These are phyloP conservation scores for Cercopithecus mitis DNA, from an alignment of 2,797 vertebrate genomes.

Conservation along the genomic window DNA sequence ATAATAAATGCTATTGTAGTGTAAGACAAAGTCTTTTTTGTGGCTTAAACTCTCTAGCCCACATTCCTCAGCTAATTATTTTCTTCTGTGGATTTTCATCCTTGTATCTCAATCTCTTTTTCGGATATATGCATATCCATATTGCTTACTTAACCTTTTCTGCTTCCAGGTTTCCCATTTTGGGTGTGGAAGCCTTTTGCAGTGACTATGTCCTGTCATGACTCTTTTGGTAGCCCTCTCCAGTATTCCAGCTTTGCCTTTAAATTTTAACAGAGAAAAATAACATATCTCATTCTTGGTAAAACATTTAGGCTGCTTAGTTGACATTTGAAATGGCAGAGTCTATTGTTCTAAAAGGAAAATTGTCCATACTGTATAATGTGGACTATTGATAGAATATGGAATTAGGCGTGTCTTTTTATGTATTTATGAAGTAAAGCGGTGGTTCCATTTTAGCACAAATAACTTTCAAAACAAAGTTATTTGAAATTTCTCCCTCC, in stretches of 20 bases:
- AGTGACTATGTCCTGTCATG: not conserved
- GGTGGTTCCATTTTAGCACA: not conserved
- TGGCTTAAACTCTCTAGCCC: not conserved
- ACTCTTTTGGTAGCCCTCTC: not conserved
- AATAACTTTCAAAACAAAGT: not conserved
- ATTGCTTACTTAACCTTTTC: not conserved
- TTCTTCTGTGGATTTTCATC: not conserved
- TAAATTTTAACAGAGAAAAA: slow-evolving; percentile 33
- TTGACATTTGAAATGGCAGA: slow-evolving; percentile 30
- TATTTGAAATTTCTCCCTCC: not conserved
- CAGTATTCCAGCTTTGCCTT: not conserved
- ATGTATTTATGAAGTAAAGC: not conserved
- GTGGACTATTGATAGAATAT: not conserved
- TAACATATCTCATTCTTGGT: not conserved
- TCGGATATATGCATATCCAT: not conserved
- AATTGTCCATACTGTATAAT: not conserved
- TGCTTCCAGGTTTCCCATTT: not conserved
- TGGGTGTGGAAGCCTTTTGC: not conserved
- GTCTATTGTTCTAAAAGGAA: not conserved
- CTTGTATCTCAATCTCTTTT: not conserved
- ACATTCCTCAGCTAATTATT: not conserved
- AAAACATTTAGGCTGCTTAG: not conserved
- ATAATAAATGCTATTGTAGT: slow-evolving; percentile 20
- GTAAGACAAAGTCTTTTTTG: slow-evolving; percentile 13
- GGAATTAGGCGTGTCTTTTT: not conserved